These are phyloP conservation scores for Crotalus tigris DNA, from an alignment of 2,113 vertebrate species.

Conservation along the genomic window DNA sequence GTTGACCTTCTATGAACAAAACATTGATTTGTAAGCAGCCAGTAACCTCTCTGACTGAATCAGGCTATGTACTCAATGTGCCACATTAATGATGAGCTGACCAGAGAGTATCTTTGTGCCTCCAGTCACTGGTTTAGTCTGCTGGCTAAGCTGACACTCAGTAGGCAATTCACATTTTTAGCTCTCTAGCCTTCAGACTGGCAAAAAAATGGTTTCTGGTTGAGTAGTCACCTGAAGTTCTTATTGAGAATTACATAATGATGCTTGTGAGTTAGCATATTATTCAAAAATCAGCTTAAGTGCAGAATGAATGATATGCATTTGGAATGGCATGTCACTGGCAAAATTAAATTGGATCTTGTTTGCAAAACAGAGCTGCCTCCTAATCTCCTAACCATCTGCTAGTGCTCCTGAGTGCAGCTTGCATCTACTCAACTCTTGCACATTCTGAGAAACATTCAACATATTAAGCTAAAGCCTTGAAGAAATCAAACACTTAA, in stretches of 20 bases:
- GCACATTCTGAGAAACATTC: neutral
- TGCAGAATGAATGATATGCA: slow-evolving; percentile 14
- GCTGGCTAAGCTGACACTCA: neutral
- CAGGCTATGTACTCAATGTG: neutral
- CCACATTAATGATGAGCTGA: neutral
- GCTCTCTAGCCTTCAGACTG: neutral
- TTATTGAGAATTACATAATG: slow-evolving; percentile 9
- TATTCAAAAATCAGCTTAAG: slow-evolving; percentile 27
- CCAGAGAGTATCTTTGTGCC: neutral
- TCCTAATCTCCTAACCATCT: neutral
- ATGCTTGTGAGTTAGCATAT: slow-evolving; percentile 28
- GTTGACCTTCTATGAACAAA: neutral
- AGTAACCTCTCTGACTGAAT: neutral
- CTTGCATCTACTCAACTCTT: neutral
- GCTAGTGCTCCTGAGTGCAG: neutral
- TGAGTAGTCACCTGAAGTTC: slow-evolving; percentile 2
- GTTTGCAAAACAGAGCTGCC: neutral
- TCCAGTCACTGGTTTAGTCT: neutral
- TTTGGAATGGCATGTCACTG: slow-evolving; percentile 4
- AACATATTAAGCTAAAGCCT: neutral
- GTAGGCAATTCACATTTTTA: neutral
- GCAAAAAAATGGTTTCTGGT: neutral
- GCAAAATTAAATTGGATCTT: slow-evolving; percentile 22
- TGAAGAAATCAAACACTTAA: neutral
- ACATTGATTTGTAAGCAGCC: slow-evolving; percentile 1